Percentiles rank a stretch among this genome's conserved stretches.
Conservation (phyloP, 2,797 vertebrate species). For the Lepilemur septentrionalis region DNA sequence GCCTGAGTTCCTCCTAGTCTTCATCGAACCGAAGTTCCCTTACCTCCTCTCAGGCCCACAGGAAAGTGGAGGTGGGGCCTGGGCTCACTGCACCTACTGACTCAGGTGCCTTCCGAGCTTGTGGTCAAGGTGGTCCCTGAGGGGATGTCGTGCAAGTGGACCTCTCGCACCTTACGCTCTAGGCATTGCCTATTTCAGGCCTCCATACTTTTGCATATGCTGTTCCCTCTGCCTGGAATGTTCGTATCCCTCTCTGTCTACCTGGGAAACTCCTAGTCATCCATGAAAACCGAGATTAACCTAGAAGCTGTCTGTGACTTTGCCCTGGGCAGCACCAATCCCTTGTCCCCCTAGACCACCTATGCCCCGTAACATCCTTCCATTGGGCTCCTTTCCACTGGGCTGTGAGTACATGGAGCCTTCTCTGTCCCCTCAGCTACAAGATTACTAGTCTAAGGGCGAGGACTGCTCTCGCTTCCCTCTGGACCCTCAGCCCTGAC, state of each 20-base stretch:
- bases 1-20: not conserved
- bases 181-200: not conserved
- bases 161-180: fast-evolving
- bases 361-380: not conserved
- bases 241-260: not conserved
- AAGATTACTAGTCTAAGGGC: not conserved
- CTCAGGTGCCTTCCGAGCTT: not conserved
- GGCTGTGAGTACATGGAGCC: not conserved
- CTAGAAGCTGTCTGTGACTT: not conserved
- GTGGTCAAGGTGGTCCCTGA: not conserved
- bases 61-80: not conserved
- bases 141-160: not conserved
- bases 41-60: not conserved
- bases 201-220: not conserved
- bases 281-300: not conserved
- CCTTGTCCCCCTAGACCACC: not conserved
- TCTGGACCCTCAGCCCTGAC: not conserved
- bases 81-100: not conserved
- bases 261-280: not conserved
- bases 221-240: not conserved
- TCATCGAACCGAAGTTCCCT: not conserved
- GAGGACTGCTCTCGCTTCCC: not conserved
- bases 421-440: not conserved
- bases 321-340: not conserved
- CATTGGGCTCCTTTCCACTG: not conserved